Evolutionary conservation across 2,797 vertebrate genomes (phyloP).

Genomic region (Oreochromis mossambicus): DNA sequence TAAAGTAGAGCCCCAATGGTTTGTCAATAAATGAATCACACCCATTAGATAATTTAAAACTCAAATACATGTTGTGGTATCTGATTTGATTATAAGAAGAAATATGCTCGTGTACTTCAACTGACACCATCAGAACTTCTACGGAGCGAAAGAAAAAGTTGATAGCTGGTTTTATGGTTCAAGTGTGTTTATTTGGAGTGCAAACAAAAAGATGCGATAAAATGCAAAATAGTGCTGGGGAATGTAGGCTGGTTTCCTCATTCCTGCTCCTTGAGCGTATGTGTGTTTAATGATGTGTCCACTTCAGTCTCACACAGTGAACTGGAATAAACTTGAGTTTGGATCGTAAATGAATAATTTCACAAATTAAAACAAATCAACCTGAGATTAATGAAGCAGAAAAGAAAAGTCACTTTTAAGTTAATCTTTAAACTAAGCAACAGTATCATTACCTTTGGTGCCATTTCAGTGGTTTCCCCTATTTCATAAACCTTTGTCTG

Average conservation of each 20-base stretch:
- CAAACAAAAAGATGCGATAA: neutral
- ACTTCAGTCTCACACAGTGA: neutral
- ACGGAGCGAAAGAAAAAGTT: neutral
- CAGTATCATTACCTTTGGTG: neutral
- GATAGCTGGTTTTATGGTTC: neutral
- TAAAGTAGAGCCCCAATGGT: neutral
- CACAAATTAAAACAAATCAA: neutral
- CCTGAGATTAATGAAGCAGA: neutral
- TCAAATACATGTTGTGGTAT: neutral
- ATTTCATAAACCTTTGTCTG: neutral
- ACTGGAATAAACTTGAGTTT: neutral
- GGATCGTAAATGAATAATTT: neutral
- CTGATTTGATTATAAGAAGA: neutral
- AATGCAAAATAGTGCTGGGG: neutral
- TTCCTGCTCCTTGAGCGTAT: neutral
- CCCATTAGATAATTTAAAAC: neutral
- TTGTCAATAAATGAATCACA: neutral
- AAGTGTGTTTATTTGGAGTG: neutral
- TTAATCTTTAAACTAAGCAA: neutral
- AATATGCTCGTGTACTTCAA: neutral
- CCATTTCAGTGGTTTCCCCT: neutral
- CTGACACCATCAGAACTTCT: neutral
- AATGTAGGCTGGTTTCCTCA: neutral
- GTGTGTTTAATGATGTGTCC: neutral
- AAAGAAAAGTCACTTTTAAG: neutral